A percentile compares a stretch with the other conserved stretches of the same genome.
Evolutionary conservation across 2,888 invertebrate species (phyloP).

Genomic region (Volucella inanis): DNA sequence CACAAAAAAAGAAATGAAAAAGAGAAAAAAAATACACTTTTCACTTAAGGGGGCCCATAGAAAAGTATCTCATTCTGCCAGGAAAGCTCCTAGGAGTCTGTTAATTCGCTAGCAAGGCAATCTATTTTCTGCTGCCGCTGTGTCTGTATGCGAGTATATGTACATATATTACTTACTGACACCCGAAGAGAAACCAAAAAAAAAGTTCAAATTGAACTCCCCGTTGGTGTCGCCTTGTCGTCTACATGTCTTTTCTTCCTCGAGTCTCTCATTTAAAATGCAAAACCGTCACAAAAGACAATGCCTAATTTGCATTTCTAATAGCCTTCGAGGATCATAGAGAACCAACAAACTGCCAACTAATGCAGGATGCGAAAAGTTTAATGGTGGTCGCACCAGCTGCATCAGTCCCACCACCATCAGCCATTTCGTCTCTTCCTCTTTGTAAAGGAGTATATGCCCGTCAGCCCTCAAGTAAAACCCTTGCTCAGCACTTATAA

Average conservation of each 20-base stretch:
- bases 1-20: slow-evolving; percentile 18
- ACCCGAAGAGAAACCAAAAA: not conserved
- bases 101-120: slow-evolving; percentile 62
- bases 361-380: slow-evolving; percentile 28
- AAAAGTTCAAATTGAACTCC: slow-evolving; percentile 54
- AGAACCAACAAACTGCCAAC: slow-evolving; percentile 56
- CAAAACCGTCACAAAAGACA: slow-evolving; percentile 69
- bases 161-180: not conserved
- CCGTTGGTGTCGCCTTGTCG: slow-evolving; percentile 6
- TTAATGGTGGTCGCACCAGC: slow-evolving; percentile 6
- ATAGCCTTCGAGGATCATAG: slow-evolving; percentile 58
- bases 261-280: slow-evolving; percentile 68
- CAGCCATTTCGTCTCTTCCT: slow-evolving; percentile 30
- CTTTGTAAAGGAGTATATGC: slow-evolving; percentile 37
- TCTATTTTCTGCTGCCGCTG: slow-evolving; percentile 9
- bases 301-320: slow-evolving; percentile 70
- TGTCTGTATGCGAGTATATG: not conserved
- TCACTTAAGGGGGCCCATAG: slow-evolving; percentile 65
- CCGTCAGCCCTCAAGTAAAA: slow-evolving; percentile 36
- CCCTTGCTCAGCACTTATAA: slow-evolving; percentile 43
- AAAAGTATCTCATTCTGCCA: slow-evolving; percentile 18
- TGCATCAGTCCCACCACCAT: not conserved
- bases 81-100: slow-evolving; percentile 45
- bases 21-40: slow-evolving; percentile 17
- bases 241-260: slow-evolving; percentile 29